A percentile compares a stretch with the other conserved stretches of the same genome.
Evolutionary conservation across 2,113 vertebrate species (phyloP).

Genomic region (Eptesicus fuscus): DNA sequence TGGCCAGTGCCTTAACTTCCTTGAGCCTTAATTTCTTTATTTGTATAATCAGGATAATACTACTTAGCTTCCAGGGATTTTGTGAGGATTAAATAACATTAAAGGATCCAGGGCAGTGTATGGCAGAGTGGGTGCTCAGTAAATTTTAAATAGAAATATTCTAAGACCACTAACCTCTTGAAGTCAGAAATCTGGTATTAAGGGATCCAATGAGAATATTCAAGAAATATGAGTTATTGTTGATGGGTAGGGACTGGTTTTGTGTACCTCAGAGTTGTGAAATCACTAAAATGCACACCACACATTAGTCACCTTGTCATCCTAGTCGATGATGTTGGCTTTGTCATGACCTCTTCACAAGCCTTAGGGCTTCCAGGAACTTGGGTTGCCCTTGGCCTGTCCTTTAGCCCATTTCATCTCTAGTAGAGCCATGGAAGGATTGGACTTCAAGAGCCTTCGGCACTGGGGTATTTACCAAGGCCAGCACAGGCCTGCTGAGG

Average conservation of each 20-base stretch:
- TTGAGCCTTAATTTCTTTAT: background rate
- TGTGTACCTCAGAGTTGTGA: background rate
- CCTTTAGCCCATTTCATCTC: background rate
- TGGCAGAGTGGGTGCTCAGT: background rate
- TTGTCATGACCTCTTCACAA: background rate
- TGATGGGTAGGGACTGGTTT: background rate
- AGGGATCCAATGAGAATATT: background rate
- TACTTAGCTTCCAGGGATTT: conserved; percentile 15
- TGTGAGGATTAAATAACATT: background rate
- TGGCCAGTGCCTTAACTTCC: background rate
- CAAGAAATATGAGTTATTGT: conserved; percentile 13
- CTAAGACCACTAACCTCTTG: conserved; percentile 17
- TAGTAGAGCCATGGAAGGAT: background rate
- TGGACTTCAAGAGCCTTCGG: background rate
- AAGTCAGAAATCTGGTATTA: background rate
- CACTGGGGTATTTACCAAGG: background rate
- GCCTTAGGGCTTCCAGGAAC: background rate
- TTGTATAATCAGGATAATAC: background rate
- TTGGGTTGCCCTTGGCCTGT: background rate
- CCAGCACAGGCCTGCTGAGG: background rate
- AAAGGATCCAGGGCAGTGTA: background rate
- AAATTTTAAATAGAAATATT: conserved; percentile 32
- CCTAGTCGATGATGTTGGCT: background rate
- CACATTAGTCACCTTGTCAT: background rate
- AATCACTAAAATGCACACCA: background rate